These are phyloP conservation scores for Gerris lacustris DNA, from an alignment of 2,888 invertebrate genomes.

Conservation along the genomic window DNA sequence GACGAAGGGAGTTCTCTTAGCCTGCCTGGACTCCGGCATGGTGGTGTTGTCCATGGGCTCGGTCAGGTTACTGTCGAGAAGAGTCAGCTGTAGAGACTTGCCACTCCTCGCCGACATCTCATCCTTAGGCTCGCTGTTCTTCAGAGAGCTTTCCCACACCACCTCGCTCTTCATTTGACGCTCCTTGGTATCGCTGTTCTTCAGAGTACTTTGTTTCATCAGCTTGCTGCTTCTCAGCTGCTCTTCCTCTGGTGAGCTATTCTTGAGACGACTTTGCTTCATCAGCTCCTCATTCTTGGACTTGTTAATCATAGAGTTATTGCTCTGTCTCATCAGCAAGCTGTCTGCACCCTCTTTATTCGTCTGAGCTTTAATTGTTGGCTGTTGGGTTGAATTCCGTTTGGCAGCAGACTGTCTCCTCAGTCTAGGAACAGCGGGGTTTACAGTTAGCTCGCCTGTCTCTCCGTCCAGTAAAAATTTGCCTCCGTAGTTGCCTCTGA, in stretches of 20 bases:
- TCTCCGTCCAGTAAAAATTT: slow-evolving; percentile 62
- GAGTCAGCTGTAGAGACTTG: not conserved
- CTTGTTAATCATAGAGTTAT: not conserved
- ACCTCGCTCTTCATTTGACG: too few relatives aligned
- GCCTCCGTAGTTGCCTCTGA: slow-evolving; percentile 60
- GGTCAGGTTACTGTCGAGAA: not conserved
- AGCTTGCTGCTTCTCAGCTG: too few relatives aligned
- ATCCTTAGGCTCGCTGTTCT: too few relatives aligned
- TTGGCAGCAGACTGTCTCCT: slow-evolving; percentile 21
- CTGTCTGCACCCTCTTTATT: too few relatives aligned
- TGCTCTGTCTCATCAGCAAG: not conserved
- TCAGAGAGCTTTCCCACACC: too few relatives aligned
- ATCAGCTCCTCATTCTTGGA: not conserved
- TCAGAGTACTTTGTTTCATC: too few relatives aligned
- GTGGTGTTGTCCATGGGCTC: not conserved
- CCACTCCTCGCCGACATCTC: not conserved
- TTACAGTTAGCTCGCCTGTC: slow-evolving; percentile 37
- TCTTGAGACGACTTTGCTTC: too few relatives aligned
- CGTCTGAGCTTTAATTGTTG: not conserved
- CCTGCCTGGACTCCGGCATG: not conserved
- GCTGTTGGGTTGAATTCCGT: not conserved
- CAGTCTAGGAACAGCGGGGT: slow-evolving; percentile 15
- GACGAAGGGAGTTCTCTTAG: not conserved
- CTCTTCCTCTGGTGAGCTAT: too few relatives aligned
- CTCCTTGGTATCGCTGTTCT: too few relatives aligned